Evolutionary conservation across 1,140 invertebrate genomes (phyloP), one percentile per base, ranked within the genome.

Genomic region (Penaeus indicus): DNA sequence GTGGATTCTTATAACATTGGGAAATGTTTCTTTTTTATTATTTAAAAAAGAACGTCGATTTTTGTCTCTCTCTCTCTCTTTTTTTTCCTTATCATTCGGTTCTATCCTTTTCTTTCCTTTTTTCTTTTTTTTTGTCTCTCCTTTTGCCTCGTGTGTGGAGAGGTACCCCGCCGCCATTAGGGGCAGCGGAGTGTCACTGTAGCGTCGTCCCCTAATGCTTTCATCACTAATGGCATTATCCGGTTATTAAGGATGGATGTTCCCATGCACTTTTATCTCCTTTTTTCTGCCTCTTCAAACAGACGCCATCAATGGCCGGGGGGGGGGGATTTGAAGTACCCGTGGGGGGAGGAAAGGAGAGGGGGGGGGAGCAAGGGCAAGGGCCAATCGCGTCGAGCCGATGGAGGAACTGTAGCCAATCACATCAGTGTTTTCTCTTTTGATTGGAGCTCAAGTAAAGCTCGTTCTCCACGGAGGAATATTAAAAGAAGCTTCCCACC

Each of bases 211-310:
- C 61, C 62, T 78, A 27, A 83, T 88, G 81, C 86, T 84, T 88
- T 88, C 86, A 88, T 88, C 86, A 25, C 86, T 88, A 88, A 88
- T 88, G 86, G 86, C 67, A 88, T 88, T 88, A 88, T 88, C 86
- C 86, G 86, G 86, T 88, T 88, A 88, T 88, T 88, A 88, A 88
- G 86, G 77, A 88, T 69, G 86, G 86, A 84, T 83, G 86, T 88
- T 88, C 86, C 86, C 86, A 88, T 72, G 86, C 67, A 88, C 86
- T 84, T 88, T 88, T 88, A 83, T 25, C 81, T 81, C 69, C 72
- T 84, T 78, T 88, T 88, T 62, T 67, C 79, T 27, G n/a, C 80
- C 86, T 88, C 86, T 88, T 88, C 86, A 88, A 88, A 88, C 86
- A 88, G 86, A 88, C 69, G 80, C 86, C 42, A 84, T 88, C 64